Evolutionary conservation across 2,113 vertebrate species (phyloP), one percentile per base, ranked within the genome.

Genomic region (Megaceryle maxima): DNA sequence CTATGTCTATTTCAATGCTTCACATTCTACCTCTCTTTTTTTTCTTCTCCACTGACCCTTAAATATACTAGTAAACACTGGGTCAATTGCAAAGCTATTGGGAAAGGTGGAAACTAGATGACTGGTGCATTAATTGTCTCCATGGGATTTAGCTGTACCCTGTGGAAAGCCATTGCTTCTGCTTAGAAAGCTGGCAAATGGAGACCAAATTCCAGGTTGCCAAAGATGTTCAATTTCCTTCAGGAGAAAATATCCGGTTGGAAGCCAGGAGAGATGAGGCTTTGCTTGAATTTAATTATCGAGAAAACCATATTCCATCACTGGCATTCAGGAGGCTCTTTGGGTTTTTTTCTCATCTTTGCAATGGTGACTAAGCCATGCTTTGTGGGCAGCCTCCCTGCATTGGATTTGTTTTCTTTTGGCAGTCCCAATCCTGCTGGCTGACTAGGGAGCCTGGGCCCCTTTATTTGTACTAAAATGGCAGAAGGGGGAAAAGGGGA

Each of bases 381-480:
- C 88, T 94, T 84, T 95, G 88, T 93, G 83, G 94, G 73, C 90
- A 96, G 95, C 80, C 88, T 93, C 94, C 80, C 69, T 9, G 8
- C 50, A 7, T 14, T 62, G 87, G 66, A 66, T 93, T 96, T 95
- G 95, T 93, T 96, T 96, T 92, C 92, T 93, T 94, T 94, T 91
- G 92, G 90, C 95, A 93, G 57, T 81, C 86, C 86, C 39, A 0
- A 70, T 94, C 83, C 92, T 84, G 57, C 53, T 96, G 94, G 92
- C 96, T 92, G 94, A 74, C 73, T 57, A 60, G 56, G 79, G 83
- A 92, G 80, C 95, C 66, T 92, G 86, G 96, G 88, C 83, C 90
- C 77, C 94, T 92, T 95, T 92, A 91, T 95, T 96, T 95, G 87
- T 95, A 68, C 83, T 93, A 41, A 96, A 97, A 94, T 83, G 92